Evolutionary conservation across 2,113 vertebrate genomes (phyloP).

Genomic region (Oryzias melastigma): DNA sequence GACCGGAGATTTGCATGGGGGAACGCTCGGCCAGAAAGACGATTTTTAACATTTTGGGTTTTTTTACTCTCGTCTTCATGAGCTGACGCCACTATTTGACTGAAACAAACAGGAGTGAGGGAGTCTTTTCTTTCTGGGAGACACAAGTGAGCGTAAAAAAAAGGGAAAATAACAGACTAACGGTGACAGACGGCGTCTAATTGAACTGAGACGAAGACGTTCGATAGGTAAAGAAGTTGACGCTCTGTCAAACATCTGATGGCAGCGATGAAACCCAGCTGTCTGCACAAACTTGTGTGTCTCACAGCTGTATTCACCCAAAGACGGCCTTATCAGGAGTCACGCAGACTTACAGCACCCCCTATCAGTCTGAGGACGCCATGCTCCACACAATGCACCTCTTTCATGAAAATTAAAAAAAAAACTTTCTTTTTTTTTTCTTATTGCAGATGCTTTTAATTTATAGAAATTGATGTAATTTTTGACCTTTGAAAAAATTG

Average conservation of each 20-base stretch:
- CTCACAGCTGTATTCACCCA: constrained; percentile 26
- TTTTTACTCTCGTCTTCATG: no score
- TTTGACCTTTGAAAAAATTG: no score
- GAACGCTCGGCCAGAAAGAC: constrained; percentile 38
- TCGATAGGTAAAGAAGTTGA: constrained; percentile 59
- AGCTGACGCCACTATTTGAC: constrained; percentile 47
- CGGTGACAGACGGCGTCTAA: constrained; percentile 60
- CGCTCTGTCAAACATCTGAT: constrained; percentile 62
- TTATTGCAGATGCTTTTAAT: constrained; percentile 7
- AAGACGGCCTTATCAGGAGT: constrained; percentile 62
- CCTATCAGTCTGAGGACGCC: constrained; percentile 74
- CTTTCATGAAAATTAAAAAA: constrained; percentile 55
- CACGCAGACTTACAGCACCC: constrained; percentile 80
- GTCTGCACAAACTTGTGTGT: constrained; percentile 42
- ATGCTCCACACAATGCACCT: constrained; percentile 62
- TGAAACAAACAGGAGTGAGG: constrained; percentile 30
- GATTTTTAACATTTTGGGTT: no score
- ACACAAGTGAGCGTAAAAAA: no score
- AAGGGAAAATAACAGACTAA: constrained; percentile 30
- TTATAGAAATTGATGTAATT: no score
- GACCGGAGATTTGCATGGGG: constrained; percentile 58
- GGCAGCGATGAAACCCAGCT: constrained; percentile 57
- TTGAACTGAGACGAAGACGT: constrained; percentile 54
- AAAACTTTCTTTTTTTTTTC: constrained; percentile 13
- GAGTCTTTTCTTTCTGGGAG: no score